These are phyloP conservation scores for Camponotus floridanus DNA, from an alignment of 1,140 invertebrate genomes.

Conservation along the genomic window DNA sequence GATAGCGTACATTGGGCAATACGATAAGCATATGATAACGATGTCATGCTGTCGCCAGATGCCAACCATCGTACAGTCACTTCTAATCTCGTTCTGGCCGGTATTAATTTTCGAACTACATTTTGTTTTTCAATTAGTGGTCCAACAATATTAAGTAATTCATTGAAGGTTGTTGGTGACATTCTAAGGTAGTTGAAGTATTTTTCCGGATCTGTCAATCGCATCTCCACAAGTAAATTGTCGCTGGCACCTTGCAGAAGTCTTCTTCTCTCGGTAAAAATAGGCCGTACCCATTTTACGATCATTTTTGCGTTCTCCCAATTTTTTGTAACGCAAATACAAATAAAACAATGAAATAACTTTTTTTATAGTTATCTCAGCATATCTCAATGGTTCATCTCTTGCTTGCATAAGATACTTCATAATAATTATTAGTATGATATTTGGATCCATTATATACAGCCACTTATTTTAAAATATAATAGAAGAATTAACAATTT, in stretches of 20 bases:
- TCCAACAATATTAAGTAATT: slow-evolving; percentile 25
- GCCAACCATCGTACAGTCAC: slow-evolving; percentile 2
- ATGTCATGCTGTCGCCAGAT: slow-evolving; percentile 10
- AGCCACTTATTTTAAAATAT: slow-evolving; percentile 31
- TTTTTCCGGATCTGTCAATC: slow-evolving; percentile 16
- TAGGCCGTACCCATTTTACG: not conserved
- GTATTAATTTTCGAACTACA: slow-evolving; percentile 21
- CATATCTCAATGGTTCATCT: not conserved
- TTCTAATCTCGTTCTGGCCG: not conserved
- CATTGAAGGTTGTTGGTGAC: slow-evolving; percentile 7
- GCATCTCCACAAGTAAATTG: slow-evolving; percentile 33
- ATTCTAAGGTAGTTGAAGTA: slow-evolving; percentile 20
- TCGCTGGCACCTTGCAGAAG: slow-evolving; percentile 19
- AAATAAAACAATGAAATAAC: slow-evolving; percentile 26
- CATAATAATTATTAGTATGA: slow-evolving; percentile 11
- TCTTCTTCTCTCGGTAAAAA: slow-evolving; percentile 33
- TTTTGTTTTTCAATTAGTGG: slow-evolving; percentile 29
- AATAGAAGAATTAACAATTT: slow-evolving; percentile 3
- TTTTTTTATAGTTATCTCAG: slow-evolving; percentile 14
- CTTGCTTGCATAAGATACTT: slow-evolving; percentile 6
- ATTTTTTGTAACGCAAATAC: slow-evolving; percentile 23
- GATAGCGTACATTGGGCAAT: slow-evolving; percentile 8
- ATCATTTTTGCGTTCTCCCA: slow-evolving; percentile 5
- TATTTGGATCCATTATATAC: slow-evolving; percentile 24
- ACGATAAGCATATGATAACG: not conserved